phyloP scores from a whole-genome alignment of 2,113 vertebrate species.

The Athene cunicularia region DNA sequence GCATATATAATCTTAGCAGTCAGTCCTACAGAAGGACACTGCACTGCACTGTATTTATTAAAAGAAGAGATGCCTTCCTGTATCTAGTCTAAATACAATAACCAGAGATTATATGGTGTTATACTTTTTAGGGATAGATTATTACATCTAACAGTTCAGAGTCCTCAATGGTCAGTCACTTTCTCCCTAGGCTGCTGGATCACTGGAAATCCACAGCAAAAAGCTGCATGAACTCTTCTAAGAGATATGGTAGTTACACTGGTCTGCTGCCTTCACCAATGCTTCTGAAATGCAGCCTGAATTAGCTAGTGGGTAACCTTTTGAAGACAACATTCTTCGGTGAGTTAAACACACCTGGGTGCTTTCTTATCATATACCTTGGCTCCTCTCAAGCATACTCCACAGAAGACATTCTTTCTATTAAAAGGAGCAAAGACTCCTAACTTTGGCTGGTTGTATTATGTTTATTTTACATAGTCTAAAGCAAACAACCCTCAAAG shows the following conservation, averaged over 20 bases:
- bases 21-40: not conserved
- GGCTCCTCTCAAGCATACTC: not conserved
- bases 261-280: not conserved
- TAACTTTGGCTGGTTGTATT: not conserved
- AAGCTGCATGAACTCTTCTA: not conserved
- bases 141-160: not conserved
- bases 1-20: not conserved
- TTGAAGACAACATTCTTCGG: not conserved
- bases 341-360: not conserved
- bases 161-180: not conserved
- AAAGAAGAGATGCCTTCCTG: not conserved
- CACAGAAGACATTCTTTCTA: not conserved
- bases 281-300: not conserved
- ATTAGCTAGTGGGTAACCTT: not conserved
- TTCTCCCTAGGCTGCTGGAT: not conserved
- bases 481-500: slow-evolving; percentile 13
- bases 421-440: not conserved
- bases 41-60: not conserved
- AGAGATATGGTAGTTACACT: rapidly evolving
- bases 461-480: not conserved
- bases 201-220: not conserved
- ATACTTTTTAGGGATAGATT: not conserved
- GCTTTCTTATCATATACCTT: not conserved
- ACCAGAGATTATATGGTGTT: not conserved
- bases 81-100: not conserved